These are phyloP conservation scores for Phaethon lepturus DNA, from an alignment of 2,113 vertebrate species.

Conservation along the genomic window DNA sequence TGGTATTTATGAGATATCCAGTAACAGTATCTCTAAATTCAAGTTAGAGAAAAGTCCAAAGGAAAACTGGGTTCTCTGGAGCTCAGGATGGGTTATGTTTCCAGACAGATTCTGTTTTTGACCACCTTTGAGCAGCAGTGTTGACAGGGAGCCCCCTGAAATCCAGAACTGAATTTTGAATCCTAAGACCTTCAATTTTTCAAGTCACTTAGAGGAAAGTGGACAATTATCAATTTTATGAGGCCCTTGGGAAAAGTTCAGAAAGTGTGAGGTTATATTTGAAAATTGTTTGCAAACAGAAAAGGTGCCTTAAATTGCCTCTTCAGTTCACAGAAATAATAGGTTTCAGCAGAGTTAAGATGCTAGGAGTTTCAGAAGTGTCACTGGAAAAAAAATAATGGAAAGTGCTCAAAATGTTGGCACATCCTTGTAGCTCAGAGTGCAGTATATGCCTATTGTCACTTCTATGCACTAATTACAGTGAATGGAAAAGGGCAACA, in stretches of 20 bases:
- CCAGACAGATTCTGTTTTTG: not conserved
- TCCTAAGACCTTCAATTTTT: slow-evolving; percentile 29
- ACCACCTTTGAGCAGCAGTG: not conserved
- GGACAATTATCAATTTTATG: slow-evolving; percentile 74
- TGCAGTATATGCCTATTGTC: slow-evolving; percentile 49
- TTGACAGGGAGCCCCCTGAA: not conserved
- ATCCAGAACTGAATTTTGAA: slow-evolving; percentile 30
- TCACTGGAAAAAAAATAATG: slow-evolving; percentile 59
- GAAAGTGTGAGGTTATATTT: slow-evolving; percentile 72
- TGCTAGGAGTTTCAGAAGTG: slow-evolving; percentile 54
- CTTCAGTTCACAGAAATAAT: slow-evolving; percentile 73
- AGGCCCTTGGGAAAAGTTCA: slow-evolving; percentile 71
- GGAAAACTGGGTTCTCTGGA: not conserved
- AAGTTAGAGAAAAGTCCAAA: not conserved
- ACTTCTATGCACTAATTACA: slow-evolving; percentile 47
- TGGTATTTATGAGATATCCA: not conserved
- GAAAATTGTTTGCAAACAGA: slow-evolving; percentile 80
- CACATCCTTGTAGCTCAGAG: slow-evolving; percentile 58
- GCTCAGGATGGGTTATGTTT: not conserved
- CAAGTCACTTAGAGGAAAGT: slow-evolving; percentile 56
- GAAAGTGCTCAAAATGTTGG: slow-evolving; percentile 66
- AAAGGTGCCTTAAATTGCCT: slow-evolving; percentile 77
- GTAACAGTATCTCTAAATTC: not conserved
- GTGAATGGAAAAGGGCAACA: slow-evolving; percentile 54
- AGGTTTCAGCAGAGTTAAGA: slow-evolving; percentile 68